Evolutionary conservation across 2,113 vertebrate species (phyloP).

Genomic region (Cinclus mexicanus): DNA sequence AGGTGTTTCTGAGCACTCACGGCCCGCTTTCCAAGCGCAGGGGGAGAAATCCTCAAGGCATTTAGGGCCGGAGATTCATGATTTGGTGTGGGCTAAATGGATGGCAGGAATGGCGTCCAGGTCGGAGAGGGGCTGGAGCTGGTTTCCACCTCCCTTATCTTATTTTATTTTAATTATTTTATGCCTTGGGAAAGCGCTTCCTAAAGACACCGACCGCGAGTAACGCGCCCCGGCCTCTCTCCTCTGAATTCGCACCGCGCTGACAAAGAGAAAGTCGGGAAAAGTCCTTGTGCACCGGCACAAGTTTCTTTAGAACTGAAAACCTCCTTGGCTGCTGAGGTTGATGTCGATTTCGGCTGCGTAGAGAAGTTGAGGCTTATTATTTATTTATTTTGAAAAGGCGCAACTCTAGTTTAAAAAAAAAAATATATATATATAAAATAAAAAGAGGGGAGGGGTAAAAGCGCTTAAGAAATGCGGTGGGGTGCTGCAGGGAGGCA

Average conservation of each 20-base stretch:
- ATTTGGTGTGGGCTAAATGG: neutral
- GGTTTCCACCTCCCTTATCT: neutral
- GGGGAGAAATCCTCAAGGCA: neutral
- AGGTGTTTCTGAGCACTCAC: neutral
- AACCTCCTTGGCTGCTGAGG: neutral
- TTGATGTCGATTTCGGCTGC: neutral
- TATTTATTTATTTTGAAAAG: neutral
- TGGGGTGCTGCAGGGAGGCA: neutral
- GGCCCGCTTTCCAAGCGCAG: neutral
- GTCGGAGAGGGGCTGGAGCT: neutral
- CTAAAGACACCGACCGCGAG: neutral
- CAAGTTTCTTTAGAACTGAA: slow-evolving; percentile 19
- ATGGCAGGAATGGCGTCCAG: neutral
- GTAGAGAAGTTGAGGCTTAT: neutral
- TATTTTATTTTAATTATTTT: neutral
- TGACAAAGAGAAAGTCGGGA: slow-evolving; percentile 37
- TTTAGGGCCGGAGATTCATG: neutral
- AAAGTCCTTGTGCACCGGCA: neutral
- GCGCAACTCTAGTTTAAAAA: neutral
- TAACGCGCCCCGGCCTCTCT: neutral
- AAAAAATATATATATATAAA: too few relatives aligned
- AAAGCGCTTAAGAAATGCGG: neutral
- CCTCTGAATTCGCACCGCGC: neutral
- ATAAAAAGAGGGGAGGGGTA: rapidly evolving
- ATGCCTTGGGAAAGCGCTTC: neutral